Evolutionary conservation across 1,140 invertebrate genomes (phyloP), one percentile per base, ranked within the genome.

Genomic region (Ceratoteleas bidentatus): DNA sequence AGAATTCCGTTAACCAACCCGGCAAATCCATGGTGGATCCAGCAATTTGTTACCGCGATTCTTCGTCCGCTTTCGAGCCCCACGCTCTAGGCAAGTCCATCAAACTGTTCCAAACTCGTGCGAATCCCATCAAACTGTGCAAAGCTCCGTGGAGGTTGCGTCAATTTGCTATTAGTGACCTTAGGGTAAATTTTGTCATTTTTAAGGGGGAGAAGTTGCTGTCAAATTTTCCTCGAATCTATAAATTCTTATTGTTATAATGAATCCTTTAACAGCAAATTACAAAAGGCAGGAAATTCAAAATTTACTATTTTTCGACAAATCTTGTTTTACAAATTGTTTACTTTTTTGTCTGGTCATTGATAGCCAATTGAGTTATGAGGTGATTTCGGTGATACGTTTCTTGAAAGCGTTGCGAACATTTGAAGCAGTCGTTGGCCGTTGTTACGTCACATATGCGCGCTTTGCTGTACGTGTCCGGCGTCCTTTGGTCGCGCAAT

Each of bases 401-500:
- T 73, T 74, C 69, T 64, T 69, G 49, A 69, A 74, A 74, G 15
- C 56, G 24, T 74, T 45, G 45, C 32, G 33, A 62, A 36, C 60
- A 47, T 65, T 60, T 65, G 62, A 50, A 64, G 33, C 32, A 50
- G 57, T 81, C 58, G 57, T 81, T 81, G 72, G 47, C 49, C 49
- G 61, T 38, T 56, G 72, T 72, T 72, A 66, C 66, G 56, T 76
- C 66, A 72, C 52, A 70, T 61, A 69, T 62, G 62, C 61, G 33
- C 56, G 50, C 32, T 74, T 74, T 61, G 38, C 33, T 13, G 50
- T 75, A 56, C 50, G 53, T 82, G 73, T 73, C 62, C 68, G 54
- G 61, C 38, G 73, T 81, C 68, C 66, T 81, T 81, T 66, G 47
- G 72, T 61, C 72, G 66, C 47, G 68, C 73, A 66, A 72, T 72